phyloP scores from a whole-genome alignment of 2,888 invertebrate species.

The Netelia inedita region DNA sequence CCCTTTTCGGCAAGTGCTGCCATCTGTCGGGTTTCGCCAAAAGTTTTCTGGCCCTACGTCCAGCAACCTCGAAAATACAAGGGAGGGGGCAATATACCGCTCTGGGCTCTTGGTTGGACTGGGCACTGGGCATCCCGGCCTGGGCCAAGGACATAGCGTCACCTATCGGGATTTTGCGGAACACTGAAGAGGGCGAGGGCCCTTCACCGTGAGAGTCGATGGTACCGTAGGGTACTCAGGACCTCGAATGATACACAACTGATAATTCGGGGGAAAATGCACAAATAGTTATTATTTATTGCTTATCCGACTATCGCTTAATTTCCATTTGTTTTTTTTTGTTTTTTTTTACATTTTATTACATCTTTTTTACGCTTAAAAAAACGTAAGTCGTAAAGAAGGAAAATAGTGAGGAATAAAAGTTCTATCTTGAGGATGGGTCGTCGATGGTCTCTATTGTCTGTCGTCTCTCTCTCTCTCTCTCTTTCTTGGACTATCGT shows the following conservation, averaged over 20 bases:
- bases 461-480: slow-evolving; percentile 31
- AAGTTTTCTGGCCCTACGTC: slow-evolving; percentile 56
- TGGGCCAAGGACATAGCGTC: slow-evolving; percentile 79
- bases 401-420: slow-evolving; percentile 32
- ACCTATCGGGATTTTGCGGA: slow-evolving; percentile 74
- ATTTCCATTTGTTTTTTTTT: neutral
- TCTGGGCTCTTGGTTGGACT: slow-evolving; percentile 68
- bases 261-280: too few relatives aligned
- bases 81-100: slow-evolving; percentile 30
- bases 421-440: slow-evolving; percentile 8
- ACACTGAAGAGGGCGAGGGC: slow-evolving; percentile 68
- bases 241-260: slow-evolving; percentile 15
- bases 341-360: neutral
- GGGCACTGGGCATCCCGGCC: neutral
- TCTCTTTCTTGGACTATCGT: slow-evolving; percentile 47
- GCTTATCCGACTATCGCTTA: neutral
- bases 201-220: slow-evolving; percentile 50
- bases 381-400: neutral
- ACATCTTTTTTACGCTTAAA: neutral
- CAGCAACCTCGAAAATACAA: slow-evolving; percentile 43
- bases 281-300: too few relatives aligned
- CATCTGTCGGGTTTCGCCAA: slow-evolving; percentile 70
- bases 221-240: slow-evolving; percentile 64
- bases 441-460: slow-evolving; percentile 44
- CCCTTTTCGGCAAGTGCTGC: slow-evolving; percentile 73